Evolutionary conservation across 2,797 vertebrate genomes (phyloP), one percentile per base, ranked within the genome.

Genomic region (Cossypha dichroa): DNA sequence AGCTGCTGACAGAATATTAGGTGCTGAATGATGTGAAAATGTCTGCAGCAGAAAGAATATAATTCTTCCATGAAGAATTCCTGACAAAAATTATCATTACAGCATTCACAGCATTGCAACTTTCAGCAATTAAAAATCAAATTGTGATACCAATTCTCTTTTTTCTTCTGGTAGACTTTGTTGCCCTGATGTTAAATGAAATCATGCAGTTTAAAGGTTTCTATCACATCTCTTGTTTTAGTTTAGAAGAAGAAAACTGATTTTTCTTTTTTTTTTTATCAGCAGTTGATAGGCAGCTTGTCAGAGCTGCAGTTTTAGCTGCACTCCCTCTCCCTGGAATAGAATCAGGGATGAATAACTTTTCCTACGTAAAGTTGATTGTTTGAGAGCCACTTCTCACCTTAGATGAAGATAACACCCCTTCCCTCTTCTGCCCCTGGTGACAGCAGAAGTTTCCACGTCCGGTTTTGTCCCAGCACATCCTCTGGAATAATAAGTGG

Each of bases 401-500:
- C 92, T 97, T 93, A 86, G 68, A 62, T 34, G 95, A 96, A 93
- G 76, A 13, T 3, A 67, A 38, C 21, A 41, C 5, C 46, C 41
- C 15, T 90, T 60, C 88, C 60, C 34, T n/a, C 40, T 46, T 43
- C 15, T 40, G 10, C 51, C 20, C 9, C 5, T 0, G 17, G 40
- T 33, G 9, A 64, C 58, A 75, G 41, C 40, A 73, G 48, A 59
- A 94, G 2, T 97, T 97, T 95, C 87, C 92, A 96, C 19, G 26
- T 98, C 96, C 19, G 52, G 85, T 38, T 95, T 66, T 64, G 88
- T 49, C 12, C 55, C 4, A 11, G 77, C 87, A 92, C 76, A 31
- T 90, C 94, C 96, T 94, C 83, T 82, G 84, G 86, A 92, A 98
- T 97, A 97, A 97, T 97, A 94, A 92, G 66, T 88, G 96, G 97